These are phyloP conservation scores for Thera britannica DNA, from an alignment of 2,888 invertebrate species.

Conservation along the genomic window DNA sequence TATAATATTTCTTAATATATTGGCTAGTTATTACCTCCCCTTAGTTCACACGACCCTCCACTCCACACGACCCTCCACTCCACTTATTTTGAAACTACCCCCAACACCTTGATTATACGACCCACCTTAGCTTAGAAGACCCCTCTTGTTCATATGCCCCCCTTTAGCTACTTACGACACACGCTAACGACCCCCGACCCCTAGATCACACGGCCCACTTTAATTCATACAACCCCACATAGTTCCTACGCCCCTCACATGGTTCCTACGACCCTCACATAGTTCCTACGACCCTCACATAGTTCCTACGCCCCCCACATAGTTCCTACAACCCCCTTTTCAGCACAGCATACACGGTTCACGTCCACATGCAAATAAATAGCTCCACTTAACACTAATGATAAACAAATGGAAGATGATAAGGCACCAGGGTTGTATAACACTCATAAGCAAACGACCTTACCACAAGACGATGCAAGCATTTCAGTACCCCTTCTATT, in stretches of 20 bases:
- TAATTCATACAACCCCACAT: no score
- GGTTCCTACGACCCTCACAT: background rate
- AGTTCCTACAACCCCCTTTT: background rate
- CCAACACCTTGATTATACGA: no score
- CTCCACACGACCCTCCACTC: no score
- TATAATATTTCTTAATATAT: background rate
- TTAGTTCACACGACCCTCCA: background rate
- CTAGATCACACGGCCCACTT: no score
- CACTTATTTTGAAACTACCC: no score
- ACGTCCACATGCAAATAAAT: constrained; percentile 45
- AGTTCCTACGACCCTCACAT: background rate
- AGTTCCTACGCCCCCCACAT: background rate
- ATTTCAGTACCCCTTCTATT: background rate
- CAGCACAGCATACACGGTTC: constrained; percentile 18
- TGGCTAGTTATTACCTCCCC: background rate
- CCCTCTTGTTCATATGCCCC: no score
- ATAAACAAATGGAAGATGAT: constrained; percentile 62
- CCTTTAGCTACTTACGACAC: no score
- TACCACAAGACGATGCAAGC: constrained; percentile 8
- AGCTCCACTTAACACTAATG: constrained; percentile 42
- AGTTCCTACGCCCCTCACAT: background rate
- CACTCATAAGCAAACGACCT: constrained; percentile 31
- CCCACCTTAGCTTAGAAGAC: no score
- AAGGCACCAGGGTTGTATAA: constrained; percentile 65
- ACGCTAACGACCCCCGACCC: no score